A percentile compares a stretch with the other conserved stretches of the same genome.
These are phyloP conservation scores for Vulpes ferrilata DNA, from an alignment of 2,113 vertebrate species.

Conservation along the genomic window DNA sequence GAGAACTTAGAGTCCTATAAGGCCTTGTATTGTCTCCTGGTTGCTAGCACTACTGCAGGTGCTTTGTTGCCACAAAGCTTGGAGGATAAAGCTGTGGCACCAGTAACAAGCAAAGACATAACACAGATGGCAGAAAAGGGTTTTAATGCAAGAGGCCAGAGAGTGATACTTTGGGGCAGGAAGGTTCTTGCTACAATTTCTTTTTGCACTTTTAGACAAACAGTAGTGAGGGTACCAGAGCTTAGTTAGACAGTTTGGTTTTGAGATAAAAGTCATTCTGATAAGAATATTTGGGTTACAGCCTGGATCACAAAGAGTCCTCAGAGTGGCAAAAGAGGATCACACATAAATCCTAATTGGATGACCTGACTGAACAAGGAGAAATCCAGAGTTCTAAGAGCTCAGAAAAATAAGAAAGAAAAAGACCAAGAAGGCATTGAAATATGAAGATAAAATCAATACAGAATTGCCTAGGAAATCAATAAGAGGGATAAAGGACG, in stretches of 20 bases:
- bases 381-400: slow-evolving; percentile 80
- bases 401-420: slow-evolving; percentile 77
- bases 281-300: slow-evolving; percentile 70
- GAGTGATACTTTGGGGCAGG: not conserved
- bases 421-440: slow-evolving; percentile 81
- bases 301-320: slow-evolving; percentile 77
- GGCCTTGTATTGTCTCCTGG: not conserved
- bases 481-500: slow-evolving; percentile 80
- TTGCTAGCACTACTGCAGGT: not conserved
- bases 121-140: not conserved
- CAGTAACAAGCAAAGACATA: not conserved
- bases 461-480: slow-evolving; percentile 85
- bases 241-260: not conserved
- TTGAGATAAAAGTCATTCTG: slow-evolving; percentile 65
- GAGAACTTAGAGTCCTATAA: not conserved
- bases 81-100: not conserved
- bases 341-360: slow-evolving; percentile 82
- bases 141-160: not conserved
- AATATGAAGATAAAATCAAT: slow-evolving; percentile 86
- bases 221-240: not conserved
- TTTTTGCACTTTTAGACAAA: not conserved
- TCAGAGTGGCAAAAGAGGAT: slow-evolving; percentile 80
- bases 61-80: not conserved
- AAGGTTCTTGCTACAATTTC: not conserved
- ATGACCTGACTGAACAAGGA: slow-evolving; percentile 75